Percentiles rank a stretch among this genome's conserved stretches.
These are phyloP conservation scores for Tenthredo mesomela DNA, from an alignment of 2,888 invertebrate species.

Conservation along the genomic window DNA sequence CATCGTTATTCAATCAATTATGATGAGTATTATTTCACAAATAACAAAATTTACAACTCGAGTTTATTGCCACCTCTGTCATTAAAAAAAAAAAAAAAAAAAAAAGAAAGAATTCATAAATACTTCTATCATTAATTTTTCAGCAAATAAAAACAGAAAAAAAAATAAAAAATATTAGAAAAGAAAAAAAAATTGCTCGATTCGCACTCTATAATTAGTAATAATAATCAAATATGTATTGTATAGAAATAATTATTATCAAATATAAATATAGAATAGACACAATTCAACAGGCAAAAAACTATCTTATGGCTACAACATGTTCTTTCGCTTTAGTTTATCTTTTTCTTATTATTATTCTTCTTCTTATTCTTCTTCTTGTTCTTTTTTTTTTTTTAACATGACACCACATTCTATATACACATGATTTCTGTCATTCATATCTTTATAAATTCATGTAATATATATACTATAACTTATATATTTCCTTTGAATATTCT, in stretches of 20 bases:
- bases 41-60: slow-evolving; percentile 23
- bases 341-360: neutral
- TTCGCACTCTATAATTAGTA: slow-evolving; percentile 63
- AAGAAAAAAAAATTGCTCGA: slow-evolving; percentile 52
- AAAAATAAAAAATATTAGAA: neutral
- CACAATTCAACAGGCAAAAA: slow-evolving; percentile 74
- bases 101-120: slow-evolving; percentile 58
- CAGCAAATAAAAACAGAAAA: slow-evolving; percentile 37
- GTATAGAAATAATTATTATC: slow-evolving; percentile 71
- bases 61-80: slow-evolving; percentile 53
- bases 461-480: slow-evolving; percentile 56
- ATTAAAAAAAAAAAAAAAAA: neutral
- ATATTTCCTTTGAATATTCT: slow-evolving; percentile 50
- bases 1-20: neutral
- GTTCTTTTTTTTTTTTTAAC: neutral
- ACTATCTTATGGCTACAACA: slow-evolving; percentile 64
- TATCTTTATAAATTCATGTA: slow-evolving; percentile 60
- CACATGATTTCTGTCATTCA: slow-evolving; percentile 58
- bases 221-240: slow-evolving; percentile 67
- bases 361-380: neutral
- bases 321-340: slow-evolving; percentile 3
- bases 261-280: slow-evolving; percentile 74
- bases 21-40: slow-evolving; percentile 35
- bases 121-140: slow-evolving; percentile 56
- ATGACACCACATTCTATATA: slow-evolving; percentile 58